phyloP scores from a whole-genome alignment of 2,888 invertebrate genomes.

The Antitype chi region DNA sequence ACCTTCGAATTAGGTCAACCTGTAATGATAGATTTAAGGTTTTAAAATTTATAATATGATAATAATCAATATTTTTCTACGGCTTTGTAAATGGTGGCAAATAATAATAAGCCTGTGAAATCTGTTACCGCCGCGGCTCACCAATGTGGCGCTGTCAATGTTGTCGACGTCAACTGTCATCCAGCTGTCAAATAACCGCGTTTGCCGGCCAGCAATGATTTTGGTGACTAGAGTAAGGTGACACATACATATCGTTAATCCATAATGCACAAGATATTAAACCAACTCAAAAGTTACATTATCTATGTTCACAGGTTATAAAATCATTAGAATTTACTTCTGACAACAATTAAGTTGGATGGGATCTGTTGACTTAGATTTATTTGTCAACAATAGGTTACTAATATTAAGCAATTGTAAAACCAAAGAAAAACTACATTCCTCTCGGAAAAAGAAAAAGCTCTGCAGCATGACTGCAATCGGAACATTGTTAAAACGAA shows the following conservation, averaged over 20 bases:
- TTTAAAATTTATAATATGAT: background rate
- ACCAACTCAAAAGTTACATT: slow-evolving; percentile 11
- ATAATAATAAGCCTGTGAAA: background rate
- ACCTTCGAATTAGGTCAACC: background rate
- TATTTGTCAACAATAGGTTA: slow-evolving; percentile 12
- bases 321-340: slow-evolving; percentile 14
- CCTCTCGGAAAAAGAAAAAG: background rate
- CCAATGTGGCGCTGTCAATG: too few species aligned
- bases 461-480: background rate
- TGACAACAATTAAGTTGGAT: slow-evolving; percentile 11
- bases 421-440: background rate
- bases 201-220: too few species aligned
- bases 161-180: too few species aligned
- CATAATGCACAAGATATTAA: slow-evolving; percentile 8
- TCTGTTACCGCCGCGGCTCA: too few species aligned
- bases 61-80: background rate
- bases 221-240: slow-evolving; percentile 18
- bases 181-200: too few species aligned
- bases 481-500: background rate
- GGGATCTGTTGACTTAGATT: slow-evolving; percentile 14
- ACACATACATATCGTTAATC: slow-evolving; percentile 8
- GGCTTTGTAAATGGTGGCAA: background rate
- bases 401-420: slow-evolving; percentile 7
- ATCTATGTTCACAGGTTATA: slow-evolving; percentile 15
- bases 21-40: background rate